A percentile compares a stretch with the other conserved stretches of the same genome.
Evolutionary conservation across 53 echinoderm and acorn worm genomes (phyloP).

Genomic region (Arbacia lixula): DNA sequence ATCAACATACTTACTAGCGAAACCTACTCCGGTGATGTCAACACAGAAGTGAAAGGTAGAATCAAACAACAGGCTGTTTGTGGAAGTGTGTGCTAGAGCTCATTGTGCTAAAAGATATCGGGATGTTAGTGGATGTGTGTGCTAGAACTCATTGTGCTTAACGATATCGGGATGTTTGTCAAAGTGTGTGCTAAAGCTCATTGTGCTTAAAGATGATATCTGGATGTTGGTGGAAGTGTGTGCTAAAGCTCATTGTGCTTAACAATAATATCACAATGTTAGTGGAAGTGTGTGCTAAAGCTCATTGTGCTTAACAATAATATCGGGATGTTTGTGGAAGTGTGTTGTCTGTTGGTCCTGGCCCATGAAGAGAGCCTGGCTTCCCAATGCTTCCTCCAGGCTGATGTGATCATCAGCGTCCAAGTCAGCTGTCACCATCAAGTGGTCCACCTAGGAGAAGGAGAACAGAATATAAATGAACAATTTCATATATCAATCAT

Average conservation of each 20-base stretch:
- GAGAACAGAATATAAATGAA: neutral
- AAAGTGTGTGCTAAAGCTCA: no score
- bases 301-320: constrained; percentile 17
- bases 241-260: constrained; percentile 31
- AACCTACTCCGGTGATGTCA: no score
- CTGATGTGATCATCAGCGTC: constrained; percentile 29
- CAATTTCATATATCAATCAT: no score
- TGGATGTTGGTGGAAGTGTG: no score
- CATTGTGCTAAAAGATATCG: constrained; percentile 18
- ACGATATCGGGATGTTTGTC: no score
- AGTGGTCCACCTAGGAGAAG: constrained; percentile 21
- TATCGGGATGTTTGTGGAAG: constrained; percentile 28
- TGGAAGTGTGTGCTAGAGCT: constrained; percentile 43
- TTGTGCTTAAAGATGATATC: no score
- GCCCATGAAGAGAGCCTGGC: constrained; percentile 43
- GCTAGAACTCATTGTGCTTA: no score
- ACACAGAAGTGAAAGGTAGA: no score
- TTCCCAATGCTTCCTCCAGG: constrained; percentile 21
- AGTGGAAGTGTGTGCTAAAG: constrained; percentile 40
- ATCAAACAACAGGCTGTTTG: constrained; percentile 18
- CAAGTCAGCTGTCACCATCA: constrained; percentile 6
- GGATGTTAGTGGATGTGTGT: constrained; percentile 24
- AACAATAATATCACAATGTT: constrained; percentile 17
- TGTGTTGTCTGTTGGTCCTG: constrained; percentile 19
- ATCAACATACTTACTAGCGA: no score